Evolutionary conservation across 2,888 invertebrate species (phyloP), one percentile per base, ranked within the genome.

Genomic region (Eupithecia insigniata): DNA sequence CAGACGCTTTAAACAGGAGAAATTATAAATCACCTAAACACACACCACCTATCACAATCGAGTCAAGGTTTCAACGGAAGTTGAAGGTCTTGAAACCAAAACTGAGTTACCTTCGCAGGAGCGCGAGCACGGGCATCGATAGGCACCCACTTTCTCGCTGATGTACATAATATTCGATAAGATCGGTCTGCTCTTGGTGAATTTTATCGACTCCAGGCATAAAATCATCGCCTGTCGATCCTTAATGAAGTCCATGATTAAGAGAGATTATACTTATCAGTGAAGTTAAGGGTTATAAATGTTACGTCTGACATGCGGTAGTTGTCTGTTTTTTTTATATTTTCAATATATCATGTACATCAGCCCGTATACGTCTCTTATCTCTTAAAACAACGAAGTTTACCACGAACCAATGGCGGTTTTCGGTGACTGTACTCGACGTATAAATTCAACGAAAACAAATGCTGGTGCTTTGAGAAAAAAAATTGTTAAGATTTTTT

Each of bases 1-100:
- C 69, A 73, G 73, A 75, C 70, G 67, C 70, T 66, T 68, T 55
- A 46, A n/a, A 46, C 72, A 67, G 66, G 72, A 51, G 60, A 75
- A 73, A 69, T 73, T 43, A 69, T 61, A 30, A 69, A 65, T 61
- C 68, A 69, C 66, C 58, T 71, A 55, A 75, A 67, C n/a, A n/a
- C n/a, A n/a, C n/a, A n/a, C n/a, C n/a, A n/a, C n/a, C n/a, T n/a
- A 62, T 66, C 51, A 51, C 51, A 73, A 70, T 36, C 51, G 26
- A 67, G 61, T 46, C 73, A 73, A 68, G 73, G 70, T 51, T 66
- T 61, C 30, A n/a, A 61, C 18, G 61, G 61, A 30, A 32, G 12
- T 18, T 32, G 32, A 51, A 22, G n/a, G 46, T n/a, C n/a, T 8
- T 39, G 36, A 36, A 36, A 39, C 16, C 18, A 43, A 18, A 43